Conservation (phyloP, 2,888 invertebrate species). For the Eupithecia tripunctaria region DNA sequence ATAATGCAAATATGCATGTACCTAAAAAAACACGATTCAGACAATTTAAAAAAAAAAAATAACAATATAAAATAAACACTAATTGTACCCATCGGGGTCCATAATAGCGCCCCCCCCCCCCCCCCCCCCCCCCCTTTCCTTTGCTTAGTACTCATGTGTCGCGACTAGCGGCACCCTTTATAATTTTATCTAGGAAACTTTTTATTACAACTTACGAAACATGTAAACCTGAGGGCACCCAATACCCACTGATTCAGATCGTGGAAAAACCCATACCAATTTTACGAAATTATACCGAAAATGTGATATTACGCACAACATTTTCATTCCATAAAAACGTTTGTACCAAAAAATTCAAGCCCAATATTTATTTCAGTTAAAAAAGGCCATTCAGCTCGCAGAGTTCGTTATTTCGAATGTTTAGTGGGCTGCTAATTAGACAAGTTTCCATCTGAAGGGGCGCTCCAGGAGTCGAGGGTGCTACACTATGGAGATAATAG, state of each 20-base stretch:
- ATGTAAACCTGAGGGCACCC: not conserved
- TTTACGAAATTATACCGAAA: not conserved
- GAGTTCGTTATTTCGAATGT: slow-evolving; percentile 56
- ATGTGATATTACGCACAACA: not conserved
- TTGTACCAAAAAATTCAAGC: slow-evolving; percentile 7
- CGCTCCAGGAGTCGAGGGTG: slow-evolving; percentile 60
- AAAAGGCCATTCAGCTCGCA: slow-evolving; percentile 54
- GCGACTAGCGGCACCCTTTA: too few relatives aligned
- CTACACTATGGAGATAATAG: slow-evolving; percentile 45
- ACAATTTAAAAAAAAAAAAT: too few relatives aligned
- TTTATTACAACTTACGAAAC: not conserved
- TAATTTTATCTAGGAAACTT: not conserved
- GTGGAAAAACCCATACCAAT: not conserved
- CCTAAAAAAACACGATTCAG: too few relatives aligned
- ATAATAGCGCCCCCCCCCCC: too few relatives aligned
- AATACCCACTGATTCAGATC: not conserved
- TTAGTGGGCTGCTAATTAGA: slow-evolving; percentile 73
- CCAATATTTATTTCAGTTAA: slow-evolving; percentile 41
- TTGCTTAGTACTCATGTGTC: too few relatives aligned
- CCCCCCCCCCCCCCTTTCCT: too few relatives aligned
- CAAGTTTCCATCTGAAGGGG: slow-evolving; percentile 65
- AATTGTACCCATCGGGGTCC: too few relatives aligned
- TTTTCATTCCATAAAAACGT: not conserved
- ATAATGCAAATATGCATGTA: too few relatives aligned
- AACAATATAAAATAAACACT: too few relatives aligned